Evolutionary conservation across 2,888 invertebrate species (phyloP).

Genomic region (Carcina quercana): DNA sequence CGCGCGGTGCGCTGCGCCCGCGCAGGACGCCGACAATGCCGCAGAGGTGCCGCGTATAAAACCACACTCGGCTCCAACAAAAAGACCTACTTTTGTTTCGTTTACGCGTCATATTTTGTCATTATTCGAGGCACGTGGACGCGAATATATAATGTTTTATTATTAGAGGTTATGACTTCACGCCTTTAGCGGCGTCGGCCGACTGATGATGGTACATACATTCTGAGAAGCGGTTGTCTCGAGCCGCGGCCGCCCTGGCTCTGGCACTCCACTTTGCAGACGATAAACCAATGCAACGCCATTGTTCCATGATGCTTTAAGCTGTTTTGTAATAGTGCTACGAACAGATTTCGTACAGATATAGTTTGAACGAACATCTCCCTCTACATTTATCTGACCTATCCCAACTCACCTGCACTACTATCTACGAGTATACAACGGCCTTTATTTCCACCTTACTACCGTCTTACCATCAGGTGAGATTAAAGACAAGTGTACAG

Average conservation of each 20-base stretch:
- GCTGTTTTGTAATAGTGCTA: background rate
- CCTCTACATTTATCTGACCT: too few relatives aligned
- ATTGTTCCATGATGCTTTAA: slow-evolving; percentile 2
- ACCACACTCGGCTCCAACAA: slow-evolving; percentile 38
- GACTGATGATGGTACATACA: slow-evolving; percentile 66
- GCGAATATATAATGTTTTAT: slow-evolving; percentile 72
- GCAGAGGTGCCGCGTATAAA: slow-evolving; percentile 58
- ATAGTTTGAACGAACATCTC: too few relatives aligned
- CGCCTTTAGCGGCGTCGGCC: slow-evolving; percentile 52
- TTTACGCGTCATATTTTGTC: slow-evolving; percentile 54
- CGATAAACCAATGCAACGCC: slow-evolving; percentile 18
- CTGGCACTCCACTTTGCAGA: too few relatives aligned
- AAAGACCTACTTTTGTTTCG: slow-evolving; percentile 59
- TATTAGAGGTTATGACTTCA: slow-evolving; percentile 66
- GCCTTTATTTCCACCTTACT: too few relatives aligned
- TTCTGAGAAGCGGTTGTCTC: slow-evolving; percentile 64
- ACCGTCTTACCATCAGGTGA: too few relatives aligned
- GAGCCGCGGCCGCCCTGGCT: background rate
- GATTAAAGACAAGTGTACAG: too few relatives aligned
- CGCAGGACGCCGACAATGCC: too few relatives aligned
- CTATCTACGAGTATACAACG: too few relatives aligned
- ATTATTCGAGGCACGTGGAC: slow-evolving; percentile 67
- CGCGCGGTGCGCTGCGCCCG: too few relatives aligned
- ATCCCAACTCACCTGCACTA: too few relatives aligned
- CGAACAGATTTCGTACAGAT: too few relatives aligned